These are phyloP conservation scores for Erythrocercus mccallii DNA, from an alignment of 2,113 vertebrate genomes.

Conservation along the genomic window DNA sequence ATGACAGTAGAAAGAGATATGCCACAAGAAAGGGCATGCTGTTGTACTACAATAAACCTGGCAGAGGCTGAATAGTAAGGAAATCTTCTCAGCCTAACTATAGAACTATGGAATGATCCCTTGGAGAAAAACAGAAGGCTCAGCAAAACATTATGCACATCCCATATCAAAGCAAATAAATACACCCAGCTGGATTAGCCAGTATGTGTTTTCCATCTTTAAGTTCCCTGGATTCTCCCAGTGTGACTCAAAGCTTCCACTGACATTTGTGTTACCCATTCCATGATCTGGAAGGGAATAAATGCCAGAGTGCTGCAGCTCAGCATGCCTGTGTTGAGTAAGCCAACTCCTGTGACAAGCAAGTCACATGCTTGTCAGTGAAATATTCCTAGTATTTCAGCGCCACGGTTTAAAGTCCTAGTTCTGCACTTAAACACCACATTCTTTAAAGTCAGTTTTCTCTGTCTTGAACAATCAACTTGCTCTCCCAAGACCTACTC, in stretches of 20 bases:
- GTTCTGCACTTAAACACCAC: background rate
- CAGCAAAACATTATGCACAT: background rate
- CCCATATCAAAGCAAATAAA: background rate
- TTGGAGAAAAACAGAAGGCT: background rate
- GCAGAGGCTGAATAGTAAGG: background rate
- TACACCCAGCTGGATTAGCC: background rate
- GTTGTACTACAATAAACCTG: background rate
- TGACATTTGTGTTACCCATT: background rate
- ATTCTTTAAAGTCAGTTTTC: background rate
- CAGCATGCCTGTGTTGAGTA: background rate
- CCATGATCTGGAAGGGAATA: background rate
- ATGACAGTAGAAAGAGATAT: background rate
- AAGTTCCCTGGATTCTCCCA: background rate
- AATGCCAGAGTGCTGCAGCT: background rate
- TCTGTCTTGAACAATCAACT: background rate
- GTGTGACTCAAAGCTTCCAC: background rate
- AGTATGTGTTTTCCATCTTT: background rate
- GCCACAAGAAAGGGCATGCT: background rate
- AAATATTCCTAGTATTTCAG: background rate
- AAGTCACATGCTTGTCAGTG: background rate
- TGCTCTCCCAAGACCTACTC: background rate
- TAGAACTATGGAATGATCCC: background rate
- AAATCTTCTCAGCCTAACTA: background rate
- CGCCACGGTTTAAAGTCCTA: background rate
- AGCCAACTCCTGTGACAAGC: background rate